These are phyloP conservation scores for Dysidea cf. avara DNA, from an alignment of 37 sponge, comb jelly and placozoan species.

Conservation along the genomic window DNA sequence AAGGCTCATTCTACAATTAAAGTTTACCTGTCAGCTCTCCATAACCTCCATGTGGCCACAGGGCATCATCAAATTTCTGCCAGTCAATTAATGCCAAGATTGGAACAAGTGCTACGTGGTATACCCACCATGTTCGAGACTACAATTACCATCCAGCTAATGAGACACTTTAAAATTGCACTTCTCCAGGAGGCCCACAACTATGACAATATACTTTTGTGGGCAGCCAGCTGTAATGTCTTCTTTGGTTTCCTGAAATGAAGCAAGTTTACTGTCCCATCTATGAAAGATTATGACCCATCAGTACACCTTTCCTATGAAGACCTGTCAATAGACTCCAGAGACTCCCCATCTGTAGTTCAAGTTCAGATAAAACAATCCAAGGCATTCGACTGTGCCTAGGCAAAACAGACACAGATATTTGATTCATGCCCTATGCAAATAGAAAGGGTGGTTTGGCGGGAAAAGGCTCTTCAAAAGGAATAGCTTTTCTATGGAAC, in stretches of 20 bases:
- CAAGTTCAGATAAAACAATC: too few species aligned
- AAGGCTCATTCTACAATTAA: constrained; percentile 10
- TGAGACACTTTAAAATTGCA: neutral
- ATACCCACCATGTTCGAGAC: constrained; percentile 2
- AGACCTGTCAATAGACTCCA: constrained; percentile 5
- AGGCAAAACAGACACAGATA: constrained; percentile 8
- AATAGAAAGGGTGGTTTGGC: too few species aligned
- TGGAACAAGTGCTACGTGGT: constrained; percentile 27
- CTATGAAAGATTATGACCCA: neutral
- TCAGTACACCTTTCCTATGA: neutral
- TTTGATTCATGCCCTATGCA: too few species aligned
- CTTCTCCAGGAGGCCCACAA: too few species aligned
- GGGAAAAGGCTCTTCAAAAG: too few species aligned
- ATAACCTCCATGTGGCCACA: constrained; percentile 23
- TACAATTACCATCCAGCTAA: constrained; percentile 28
- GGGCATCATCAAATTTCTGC: too few species aligned
- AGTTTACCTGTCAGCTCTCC: constrained; percentile 27
- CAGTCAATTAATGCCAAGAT: constrained; percentile 13
- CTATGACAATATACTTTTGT: too few species aligned
- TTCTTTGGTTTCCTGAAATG: constrained; percentile 12
- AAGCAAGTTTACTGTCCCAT: constrained; percentile 5
- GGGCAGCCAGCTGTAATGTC: constrained; percentile 18
- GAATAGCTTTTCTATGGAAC: too few species aligned
- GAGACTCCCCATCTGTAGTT: neutral
- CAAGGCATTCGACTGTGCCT: constrained; percentile 9